Conservation (phyloP, 2,888 invertebrate genomes). For the Eupithecia exiguata region DNA sequence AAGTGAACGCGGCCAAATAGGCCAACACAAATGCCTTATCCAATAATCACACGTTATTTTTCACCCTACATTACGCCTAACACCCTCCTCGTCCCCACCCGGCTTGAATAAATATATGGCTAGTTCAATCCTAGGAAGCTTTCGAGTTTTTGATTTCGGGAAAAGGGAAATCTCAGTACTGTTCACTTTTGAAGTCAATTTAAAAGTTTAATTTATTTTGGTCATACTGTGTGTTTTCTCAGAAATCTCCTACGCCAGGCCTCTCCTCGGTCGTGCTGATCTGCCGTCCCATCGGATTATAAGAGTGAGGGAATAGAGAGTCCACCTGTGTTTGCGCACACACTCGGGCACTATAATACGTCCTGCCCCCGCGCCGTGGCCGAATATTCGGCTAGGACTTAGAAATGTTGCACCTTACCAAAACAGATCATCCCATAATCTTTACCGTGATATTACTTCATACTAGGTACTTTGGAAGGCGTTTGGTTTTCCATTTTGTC, state of each 20-base stretch:
- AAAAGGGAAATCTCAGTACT: not conserved
- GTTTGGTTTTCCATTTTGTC: not conserved
- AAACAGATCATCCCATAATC: too few relatives aligned
- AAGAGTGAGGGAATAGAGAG: too few relatives aligned
- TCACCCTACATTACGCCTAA: slow-evolving; percentile 43
- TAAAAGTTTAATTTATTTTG: not conserved
- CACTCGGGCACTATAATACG: too few relatives aligned
- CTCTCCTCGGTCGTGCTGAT: too few relatives aligned
- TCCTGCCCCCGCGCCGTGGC: too few relatives aligned
- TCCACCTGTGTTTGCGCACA: too few relatives aligned
- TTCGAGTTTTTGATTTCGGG: slow-evolving; percentile 10
- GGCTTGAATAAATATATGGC: slow-evolving; percentile 23
- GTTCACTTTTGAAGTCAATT: not conserved
- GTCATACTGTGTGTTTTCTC: not conserved
- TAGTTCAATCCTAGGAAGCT: slow-evolving; percentile 27
- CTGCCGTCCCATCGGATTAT: too few relatives aligned
- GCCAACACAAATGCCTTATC: slow-evolving; percentile 45
- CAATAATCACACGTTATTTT: slow-evolving; percentile 47
- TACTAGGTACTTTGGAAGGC: not conserved
- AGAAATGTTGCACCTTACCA: too few relatives aligned
- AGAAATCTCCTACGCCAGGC: not conserved
- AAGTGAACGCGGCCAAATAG: slow-evolving; percentile 43
- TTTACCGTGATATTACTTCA: not conserved
- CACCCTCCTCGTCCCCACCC: slow-evolving; percentile 33
- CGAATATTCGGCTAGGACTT: too few relatives aligned